Conservation (phyloP, 2,113 vertebrate genomes). For the Polypterus senegalus region DNA sequence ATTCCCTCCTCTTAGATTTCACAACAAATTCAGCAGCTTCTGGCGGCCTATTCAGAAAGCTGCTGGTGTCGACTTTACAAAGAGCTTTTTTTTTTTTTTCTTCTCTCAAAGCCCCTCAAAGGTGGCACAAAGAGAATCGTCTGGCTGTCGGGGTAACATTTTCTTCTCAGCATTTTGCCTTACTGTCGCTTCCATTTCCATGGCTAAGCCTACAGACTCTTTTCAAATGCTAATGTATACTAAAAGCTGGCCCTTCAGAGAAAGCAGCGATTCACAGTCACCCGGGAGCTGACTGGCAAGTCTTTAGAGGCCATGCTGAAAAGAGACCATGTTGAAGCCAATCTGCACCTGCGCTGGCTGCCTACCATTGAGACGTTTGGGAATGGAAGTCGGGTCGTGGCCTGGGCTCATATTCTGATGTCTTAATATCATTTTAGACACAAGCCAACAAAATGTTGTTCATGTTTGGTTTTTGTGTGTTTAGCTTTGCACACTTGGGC, state of each 20-base stretch:
- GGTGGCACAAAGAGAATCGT: constrained; percentile 18
- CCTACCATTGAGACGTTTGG: not conserved
- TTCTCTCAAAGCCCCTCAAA: constrained; percentile 4
- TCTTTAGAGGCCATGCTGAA: constrained; percentile 1
- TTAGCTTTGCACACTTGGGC: no score
- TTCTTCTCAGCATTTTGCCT: constrained; percentile 10
- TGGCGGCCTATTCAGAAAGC: constrained; percentile 9
- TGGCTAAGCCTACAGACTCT: not conserved
- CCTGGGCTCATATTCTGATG: not conserved
- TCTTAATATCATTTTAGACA: constrained; percentile 2
- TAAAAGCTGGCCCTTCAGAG: constrained; percentile 3
- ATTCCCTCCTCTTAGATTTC: not conserved
- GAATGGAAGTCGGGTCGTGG: not conserved
- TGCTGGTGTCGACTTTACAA: constrained; percentile 17
- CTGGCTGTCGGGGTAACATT: constrained; percentile 15
- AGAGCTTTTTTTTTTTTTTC: constrained; percentile 10
- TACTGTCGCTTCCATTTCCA: constrained; percentile 1
- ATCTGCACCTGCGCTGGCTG: constrained; percentile 2
- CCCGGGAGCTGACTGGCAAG: constrained; percentile 10
- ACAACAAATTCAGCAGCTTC: constrained; percentile 1
- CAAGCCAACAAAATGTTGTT: not conserved
- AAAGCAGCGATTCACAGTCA: constrained; percentile 8
- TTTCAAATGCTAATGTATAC: constrained; percentile 27
- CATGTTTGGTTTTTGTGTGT: no score
- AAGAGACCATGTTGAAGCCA: constrained; percentile 11